These are phyloP conservation scores for Hirtodrosophila histrioides DNA, from an alignment of 2,888 invertebrate genomes.

Conservation along the genomic window DNA sequence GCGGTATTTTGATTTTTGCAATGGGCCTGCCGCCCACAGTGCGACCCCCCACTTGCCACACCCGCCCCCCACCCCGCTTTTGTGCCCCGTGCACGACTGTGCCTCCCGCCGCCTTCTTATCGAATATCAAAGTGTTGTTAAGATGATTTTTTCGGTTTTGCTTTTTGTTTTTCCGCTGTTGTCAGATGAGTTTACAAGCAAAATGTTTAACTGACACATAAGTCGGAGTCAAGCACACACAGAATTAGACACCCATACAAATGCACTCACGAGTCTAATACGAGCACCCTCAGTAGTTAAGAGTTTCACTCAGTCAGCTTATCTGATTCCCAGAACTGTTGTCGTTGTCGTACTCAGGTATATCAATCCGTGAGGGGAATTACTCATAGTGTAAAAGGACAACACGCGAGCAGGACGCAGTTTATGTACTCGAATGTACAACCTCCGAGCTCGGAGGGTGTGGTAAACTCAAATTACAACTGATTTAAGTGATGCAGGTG, in stretches of 20 bases:
- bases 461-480: conserved; percentile 4
- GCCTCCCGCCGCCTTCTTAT: conserved; percentile 49
- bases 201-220: conserved; percentile 44
- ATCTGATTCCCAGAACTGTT: conserved; percentile 10
- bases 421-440: too few species aligned
- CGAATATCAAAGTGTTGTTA: conserved; percentile 74
- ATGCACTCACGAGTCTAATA: conserved; percentile 21
- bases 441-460: neutral
- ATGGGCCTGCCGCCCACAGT: too few species aligned
- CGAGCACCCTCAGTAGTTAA: conserved; percentile 8
- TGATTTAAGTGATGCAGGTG: conserved; percentile 5
- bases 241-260: conserved; percentile 12
- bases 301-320: conserved; percentile 15
- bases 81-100: conserved; percentile 2
- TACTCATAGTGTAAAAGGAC: too few species aligned
- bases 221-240: conserved; percentile 4
- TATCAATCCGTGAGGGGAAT: too few species aligned
- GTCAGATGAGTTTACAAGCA: conserved; percentile 55
- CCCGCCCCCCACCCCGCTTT: neutral
- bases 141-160: conserved; percentile 63
- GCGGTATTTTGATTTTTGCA: too few species aligned
- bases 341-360: too few species aligned
- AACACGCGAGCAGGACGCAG: too few species aligned
- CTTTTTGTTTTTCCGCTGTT: conserved; percentile 26
- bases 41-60: conserved; percentile 32